phyloP scores from a whole-genome alignment of 2,888 invertebrate genomes.

The Drosophila prolongata region DNA sequence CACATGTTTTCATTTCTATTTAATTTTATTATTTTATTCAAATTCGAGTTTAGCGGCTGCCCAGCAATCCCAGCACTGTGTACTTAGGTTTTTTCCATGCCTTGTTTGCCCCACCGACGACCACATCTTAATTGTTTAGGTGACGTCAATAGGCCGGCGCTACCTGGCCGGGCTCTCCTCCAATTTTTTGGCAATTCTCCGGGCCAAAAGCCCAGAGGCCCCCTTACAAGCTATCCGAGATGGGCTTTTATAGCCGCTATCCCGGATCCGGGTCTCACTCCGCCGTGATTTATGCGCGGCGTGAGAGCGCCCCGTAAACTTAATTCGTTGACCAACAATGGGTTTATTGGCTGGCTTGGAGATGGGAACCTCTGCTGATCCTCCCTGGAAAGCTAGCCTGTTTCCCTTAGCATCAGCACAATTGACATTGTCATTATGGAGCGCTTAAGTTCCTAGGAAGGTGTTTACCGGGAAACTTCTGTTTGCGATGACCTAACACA shows the following conservation, averaged over 20 bases:
- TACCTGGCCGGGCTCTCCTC: slow-evolving; percentile 26
- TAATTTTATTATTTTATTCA: slow-evolving; percentile 62
- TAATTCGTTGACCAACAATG: slow-evolving; percentile 59
- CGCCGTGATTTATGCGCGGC: slow-evolving; percentile 63
- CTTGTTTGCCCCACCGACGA: slow-evolving; percentile 39
- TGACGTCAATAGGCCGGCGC: slow-evolving; percentile 71
- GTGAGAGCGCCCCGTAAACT: slow-evolving; percentile 53
- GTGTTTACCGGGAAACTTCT: slow-evolving; percentile 17
- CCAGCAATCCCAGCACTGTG: slow-evolving; percentile 23
- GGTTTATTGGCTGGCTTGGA: slow-evolving; percentile 44
- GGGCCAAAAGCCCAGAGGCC: slow-evolving; percentile 45
- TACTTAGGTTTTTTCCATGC: slow-evolving; percentile 60
- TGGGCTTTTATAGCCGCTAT: slow-evolving; percentile 58
- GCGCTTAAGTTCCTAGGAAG: slow-evolving; percentile 15
- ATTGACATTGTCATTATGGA: slow-evolving; percentile 20
- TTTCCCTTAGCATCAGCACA: slow-evolving; percentile 8
- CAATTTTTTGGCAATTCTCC: slow-evolving; percentile 29
- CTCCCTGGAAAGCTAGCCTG: slow-evolving; percentile 17
- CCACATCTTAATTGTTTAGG: slow-evolving; percentile 58
- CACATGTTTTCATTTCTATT: slow-evolving; percentile 60
- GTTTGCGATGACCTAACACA: slow-evolving; percentile 18
- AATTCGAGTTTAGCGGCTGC: slow-evolving; percentile 53
- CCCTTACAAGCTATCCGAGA: slow-evolving; percentile 42
- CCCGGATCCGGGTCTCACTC: slow-evolving; percentile 38
- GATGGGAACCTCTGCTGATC: slow-evolving; percentile 43